Evolutionary conservation across 2,797 vertebrate genomes (phyloP).

Genomic region (Melanotaenia maccullochi): DNA sequence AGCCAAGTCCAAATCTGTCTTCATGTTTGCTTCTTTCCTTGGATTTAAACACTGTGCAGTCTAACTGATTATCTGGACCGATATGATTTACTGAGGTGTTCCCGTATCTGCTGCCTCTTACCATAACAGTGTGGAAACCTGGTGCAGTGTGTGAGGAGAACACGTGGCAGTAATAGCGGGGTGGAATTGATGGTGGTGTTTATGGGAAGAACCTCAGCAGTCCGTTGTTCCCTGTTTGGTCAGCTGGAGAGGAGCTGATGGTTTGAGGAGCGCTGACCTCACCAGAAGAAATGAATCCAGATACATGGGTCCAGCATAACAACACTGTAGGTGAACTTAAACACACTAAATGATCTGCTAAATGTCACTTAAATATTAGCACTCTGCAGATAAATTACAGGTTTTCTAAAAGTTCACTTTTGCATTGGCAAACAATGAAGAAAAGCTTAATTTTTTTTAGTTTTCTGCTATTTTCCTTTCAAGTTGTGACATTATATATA

Average conservation of each 20-base stretch:
- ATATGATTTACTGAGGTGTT: constrained; percentile 23
- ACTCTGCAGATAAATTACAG: constrained; percentile 30
- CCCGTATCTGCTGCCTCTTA: constrained; percentile 1
- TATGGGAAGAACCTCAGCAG: constrained; percentile 57
- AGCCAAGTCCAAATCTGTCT: constrained; percentile 26
- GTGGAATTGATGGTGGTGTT: constrained; percentile 57
- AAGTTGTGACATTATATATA: neutral
- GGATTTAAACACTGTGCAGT: neutral
- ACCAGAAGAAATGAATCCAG: constrained; percentile 61
- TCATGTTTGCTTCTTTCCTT: constrained; percentile 22
- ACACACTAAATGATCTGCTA: constrained; percentile 28
- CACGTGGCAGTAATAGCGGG: constrained; percentile 63
- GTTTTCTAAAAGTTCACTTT: constrained; percentile 40
- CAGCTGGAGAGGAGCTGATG: constrained; percentile 70
- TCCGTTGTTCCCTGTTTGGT: constrained; percentile 71
- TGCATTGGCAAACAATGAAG: constrained; percentile 3
- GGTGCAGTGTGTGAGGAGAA: constrained; percentile 33
- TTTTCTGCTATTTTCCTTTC: constrained; percentile 2
- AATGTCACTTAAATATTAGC: constrained; percentile 26
- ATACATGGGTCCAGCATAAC: constrained; percentile 9
- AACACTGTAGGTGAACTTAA: constrained; percentile 33
- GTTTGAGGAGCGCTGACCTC: constrained; percentile 66
- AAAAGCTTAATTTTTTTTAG: constrained; percentile 3
- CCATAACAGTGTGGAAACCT: constrained; percentile 2
- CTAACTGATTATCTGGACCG: constrained; percentile 11